These are phyloP conservation scores for Microctonus aethiopoides DNA, from an alignment of 2,888 invertebrate species.

Conservation along the genomic window DNA sequence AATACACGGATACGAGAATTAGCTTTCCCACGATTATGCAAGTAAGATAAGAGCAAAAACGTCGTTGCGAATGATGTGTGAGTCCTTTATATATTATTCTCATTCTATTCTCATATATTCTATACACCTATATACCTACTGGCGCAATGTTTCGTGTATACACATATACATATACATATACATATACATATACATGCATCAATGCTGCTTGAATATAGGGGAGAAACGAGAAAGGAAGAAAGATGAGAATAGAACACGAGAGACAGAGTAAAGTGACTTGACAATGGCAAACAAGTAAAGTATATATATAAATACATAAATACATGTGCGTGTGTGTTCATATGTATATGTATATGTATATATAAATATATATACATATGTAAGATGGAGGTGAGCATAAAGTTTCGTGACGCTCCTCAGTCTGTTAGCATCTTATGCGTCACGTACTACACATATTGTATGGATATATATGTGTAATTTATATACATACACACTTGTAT, in stretches of 20 bases:
- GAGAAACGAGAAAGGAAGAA: slow-evolving; percentile 1
- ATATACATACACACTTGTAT: no score
- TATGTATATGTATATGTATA: no score
- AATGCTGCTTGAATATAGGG: no score
- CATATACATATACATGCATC: background rate
- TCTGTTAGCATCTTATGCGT: slow-evolving; percentile 14
- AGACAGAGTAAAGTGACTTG: slow-evolving; percentile 9
- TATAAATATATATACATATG: background rate
- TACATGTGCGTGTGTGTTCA: background rate
- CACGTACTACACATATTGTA: slow-evolving; percentile 1
- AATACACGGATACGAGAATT: background rate
- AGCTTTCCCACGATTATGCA: background rate
- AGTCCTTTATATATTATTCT: background rate
- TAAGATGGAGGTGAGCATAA: background rate
- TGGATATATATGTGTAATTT: background rate
- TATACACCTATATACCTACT: background rate
- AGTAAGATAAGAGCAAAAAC: background rate
- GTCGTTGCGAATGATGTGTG: background rate
- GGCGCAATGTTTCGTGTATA: background rate
- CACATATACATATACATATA: background rate
- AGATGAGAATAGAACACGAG: background rate
- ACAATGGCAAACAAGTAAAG: background rate
- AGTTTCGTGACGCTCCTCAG: slow-evolving; percentile 16
- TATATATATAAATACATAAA: background rate
- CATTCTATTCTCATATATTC: background rate